Evolutionary conservation across 2,797 vertebrate genomes (phyloP).

Genomic region (Characodon lateralis): DNA sequence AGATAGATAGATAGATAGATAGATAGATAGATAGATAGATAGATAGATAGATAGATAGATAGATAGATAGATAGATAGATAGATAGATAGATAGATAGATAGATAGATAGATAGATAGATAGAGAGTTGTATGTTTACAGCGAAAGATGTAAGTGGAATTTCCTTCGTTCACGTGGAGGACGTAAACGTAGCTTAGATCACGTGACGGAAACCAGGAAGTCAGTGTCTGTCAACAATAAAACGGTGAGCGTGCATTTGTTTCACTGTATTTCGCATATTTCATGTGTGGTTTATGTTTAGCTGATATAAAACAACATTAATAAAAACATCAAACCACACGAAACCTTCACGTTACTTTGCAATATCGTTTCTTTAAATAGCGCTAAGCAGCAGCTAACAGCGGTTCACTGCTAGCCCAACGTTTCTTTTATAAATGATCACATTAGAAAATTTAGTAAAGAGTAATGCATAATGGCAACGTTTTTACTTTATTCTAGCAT

Average conservation of each 20-base stretch:
- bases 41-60: neutral
- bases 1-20: neutral
- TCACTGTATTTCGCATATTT: neutral
- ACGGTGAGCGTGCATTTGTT: constrained; percentile 66
- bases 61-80: neutral
- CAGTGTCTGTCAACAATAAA: constrained; percentile 46
- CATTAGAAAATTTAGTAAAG: neutral
- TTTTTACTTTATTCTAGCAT: neutral
- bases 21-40: neutral
- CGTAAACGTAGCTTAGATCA: constrained; percentile 46
- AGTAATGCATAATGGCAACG: neutral
- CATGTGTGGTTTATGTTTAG: fast-evolving
- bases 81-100: constrained; percentile 1
- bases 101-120: neutral
- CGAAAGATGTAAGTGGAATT: neutral
- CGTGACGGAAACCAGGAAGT: constrained; percentile 71
- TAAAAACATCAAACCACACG: fast-evolving
- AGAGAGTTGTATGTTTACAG: neutral
- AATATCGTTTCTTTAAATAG: neutral
- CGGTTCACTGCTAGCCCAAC: neutral
- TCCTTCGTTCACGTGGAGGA: neutral
- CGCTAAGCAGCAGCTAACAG: constrained; percentile 13
- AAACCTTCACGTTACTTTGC: neutral
- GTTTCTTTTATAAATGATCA: neutral
- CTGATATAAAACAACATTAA: fast-evolving